Evolutionary conservation across 1,140 invertebrate species (phyloP).

Genomic region (Panagrolaimus sp.): DNA sequence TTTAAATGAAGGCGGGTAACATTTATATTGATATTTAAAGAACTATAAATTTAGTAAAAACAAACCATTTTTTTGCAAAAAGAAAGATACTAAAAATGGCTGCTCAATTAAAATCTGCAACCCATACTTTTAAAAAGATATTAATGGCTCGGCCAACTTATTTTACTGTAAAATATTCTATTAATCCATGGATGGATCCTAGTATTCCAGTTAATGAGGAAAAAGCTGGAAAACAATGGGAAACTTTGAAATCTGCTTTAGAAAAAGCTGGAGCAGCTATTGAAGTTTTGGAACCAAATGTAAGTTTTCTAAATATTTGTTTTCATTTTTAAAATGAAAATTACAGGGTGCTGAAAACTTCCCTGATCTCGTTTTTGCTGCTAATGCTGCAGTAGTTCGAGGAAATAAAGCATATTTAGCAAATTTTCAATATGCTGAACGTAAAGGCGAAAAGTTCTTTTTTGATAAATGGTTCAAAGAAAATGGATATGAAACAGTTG

Average conservation of each 20-base stretch:
- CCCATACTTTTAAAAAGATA: conserved; percentile 32
- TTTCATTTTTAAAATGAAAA: neutral
- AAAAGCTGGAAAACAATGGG: conserved; percentile 52
- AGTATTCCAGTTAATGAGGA: conserved; percentile 40
- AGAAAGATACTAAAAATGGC: neutral
- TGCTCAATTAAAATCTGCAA: conserved; percentile 7
- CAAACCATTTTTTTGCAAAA: too few relatives aligned
- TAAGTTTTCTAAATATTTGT: conserved; percentile 27
- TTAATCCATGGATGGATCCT: conserved; percentile 58
- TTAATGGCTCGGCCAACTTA: conserved; percentile 56
- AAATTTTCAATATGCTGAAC: conserved; percentile 57
- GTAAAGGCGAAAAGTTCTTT: conserved; percentile 56
- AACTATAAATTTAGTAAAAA: too few relatives aligned
- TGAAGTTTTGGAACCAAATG: conserved; percentile 53
- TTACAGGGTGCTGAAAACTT: conserved; percentile 55
- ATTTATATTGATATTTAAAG: too few relatives aligned
- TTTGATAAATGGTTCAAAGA: conserved; percentile 55
- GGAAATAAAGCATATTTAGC: conserved; percentile 56
- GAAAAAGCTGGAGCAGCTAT: conserved; percentile 50
- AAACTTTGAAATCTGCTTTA: conserved; percentile 45
- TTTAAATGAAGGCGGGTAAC: too few relatives aligned
- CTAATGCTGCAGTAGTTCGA: conserved; percentile 54
- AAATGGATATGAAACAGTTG: conserved; percentile 49
- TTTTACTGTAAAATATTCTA: conserved; percentile 49
- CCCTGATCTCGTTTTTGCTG: conserved; percentile 57